Conservation (phyloP, 2,113 vertebrate genomes). For the Trichomycterus rosablanca region DNA sequence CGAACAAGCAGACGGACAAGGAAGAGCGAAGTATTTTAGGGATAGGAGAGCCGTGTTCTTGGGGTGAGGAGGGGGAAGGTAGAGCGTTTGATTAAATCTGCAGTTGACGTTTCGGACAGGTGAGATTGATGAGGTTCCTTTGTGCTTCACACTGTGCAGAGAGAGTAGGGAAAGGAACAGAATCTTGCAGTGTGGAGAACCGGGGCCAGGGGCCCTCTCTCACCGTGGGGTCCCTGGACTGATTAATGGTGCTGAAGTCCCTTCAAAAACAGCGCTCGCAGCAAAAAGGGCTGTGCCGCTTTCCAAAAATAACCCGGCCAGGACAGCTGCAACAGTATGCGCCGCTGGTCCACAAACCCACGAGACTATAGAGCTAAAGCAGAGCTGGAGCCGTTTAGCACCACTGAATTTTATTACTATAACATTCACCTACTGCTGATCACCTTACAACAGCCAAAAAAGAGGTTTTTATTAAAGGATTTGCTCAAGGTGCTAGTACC, state of each 20-base stretch:
- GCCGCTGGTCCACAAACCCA: conserved; percentile 26
- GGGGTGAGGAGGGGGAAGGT: conserved; percentile 54
- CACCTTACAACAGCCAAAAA: conserved; percentile 28
- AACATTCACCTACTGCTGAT: conserved; percentile 32
- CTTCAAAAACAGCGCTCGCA: conserved; percentile 73
- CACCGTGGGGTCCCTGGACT: conserved; percentile 72
- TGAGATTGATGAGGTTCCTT: conserved; percentile 98
- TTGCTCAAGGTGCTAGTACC: background rate
- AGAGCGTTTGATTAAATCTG: conserved; percentile 77
- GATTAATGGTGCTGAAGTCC: conserved; percentile 90
- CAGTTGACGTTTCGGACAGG: conserved; percentile 81
- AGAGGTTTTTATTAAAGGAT: conserved; percentile 11
- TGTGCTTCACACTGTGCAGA: conserved; percentile 81
- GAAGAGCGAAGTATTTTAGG: conserved; percentile 42
- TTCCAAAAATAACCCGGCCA: conserved; percentile 76
- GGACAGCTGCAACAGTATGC: conserved; percentile 35
- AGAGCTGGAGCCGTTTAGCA: conserved; percentile 30
- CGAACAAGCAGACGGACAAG: conserved; percentile 4
- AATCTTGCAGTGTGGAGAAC: conserved; percentile 74
- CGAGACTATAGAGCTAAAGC: conserved; percentile 21
- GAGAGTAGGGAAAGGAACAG: conserved; percentile 74
- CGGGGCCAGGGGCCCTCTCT: conserved; percentile 67
- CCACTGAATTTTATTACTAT: conserved; percentile 33
- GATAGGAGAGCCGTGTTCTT: conserved; percentile 59
- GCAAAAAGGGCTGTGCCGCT: conserved; percentile 58